phyloP scores from a whole-genome alignment of 2,888 invertebrate genomes.

The Cephus pygmeus region DNA sequence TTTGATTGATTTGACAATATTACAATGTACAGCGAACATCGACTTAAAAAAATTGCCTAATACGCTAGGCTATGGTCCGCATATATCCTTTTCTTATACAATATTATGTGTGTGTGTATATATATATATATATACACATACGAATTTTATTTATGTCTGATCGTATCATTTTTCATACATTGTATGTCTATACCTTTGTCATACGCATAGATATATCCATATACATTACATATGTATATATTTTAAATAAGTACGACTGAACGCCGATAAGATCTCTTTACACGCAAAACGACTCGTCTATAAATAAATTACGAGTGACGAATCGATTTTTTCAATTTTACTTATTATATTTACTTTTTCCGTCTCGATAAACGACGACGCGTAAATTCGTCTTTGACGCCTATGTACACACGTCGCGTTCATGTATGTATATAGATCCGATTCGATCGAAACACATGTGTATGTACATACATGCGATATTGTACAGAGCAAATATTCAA shows the following conservation, averaged over 20 bases:
- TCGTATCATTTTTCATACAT: not conserved
- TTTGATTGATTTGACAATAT: constrained; percentile 15
- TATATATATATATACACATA: constrained; percentile 18
- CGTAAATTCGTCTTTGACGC: not conserved
- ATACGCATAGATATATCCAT: not conserved
- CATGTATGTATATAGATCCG: not conserved
- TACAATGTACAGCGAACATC: constrained; percentile 40
- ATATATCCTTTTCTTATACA: constrained; percentile 31
- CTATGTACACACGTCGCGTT: not conserved
- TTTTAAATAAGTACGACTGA: not conserved
- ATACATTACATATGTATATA: not conserved
- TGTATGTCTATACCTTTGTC: not conserved
- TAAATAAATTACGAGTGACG: no score
- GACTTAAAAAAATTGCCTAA: constrained; percentile 45
- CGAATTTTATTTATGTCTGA: constrained; percentile 13
- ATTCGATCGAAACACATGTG: not conserved
- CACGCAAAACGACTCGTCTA: not conserved
- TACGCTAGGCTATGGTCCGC: constrained; percentile 50
- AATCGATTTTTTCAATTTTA: not conserved
- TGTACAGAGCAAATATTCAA: not conserved
- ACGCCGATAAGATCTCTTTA: not conserved
- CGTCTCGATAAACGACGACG: not conserved
- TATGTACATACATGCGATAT: not conserved
- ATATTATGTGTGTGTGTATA: constrained; percentile 16
- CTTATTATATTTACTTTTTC: not conserved